Evolutionary conservation across 2,113 vertebrate species (phyloP).

Genomic region (Isurus oxyrinchus): DNA sequence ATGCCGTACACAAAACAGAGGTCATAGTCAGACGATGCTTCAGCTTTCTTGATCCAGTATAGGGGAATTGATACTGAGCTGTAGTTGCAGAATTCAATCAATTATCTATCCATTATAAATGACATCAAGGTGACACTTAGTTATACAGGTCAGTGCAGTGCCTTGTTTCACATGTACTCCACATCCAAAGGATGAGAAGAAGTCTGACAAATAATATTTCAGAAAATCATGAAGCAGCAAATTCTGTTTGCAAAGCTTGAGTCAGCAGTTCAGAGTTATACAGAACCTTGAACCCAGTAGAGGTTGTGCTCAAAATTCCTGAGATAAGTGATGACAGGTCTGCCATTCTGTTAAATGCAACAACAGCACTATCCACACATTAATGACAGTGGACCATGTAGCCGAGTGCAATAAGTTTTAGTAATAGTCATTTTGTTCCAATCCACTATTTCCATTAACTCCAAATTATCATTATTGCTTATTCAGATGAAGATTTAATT

Average conservation of each 20-base stretch:
- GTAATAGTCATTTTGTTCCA: neutral
- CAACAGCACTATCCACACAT: neutral
- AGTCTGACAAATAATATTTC: neutral
- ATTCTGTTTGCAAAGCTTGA: neutral
- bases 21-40: neutral
- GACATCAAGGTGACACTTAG: neutral
- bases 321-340: neutral
- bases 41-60: neutral
- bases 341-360: neutral
- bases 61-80: neutral
- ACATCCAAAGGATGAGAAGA: neutral
- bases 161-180: neutral
- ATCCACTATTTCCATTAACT: neutral
- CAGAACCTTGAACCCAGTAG: neutral
- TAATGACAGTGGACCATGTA: neutral
- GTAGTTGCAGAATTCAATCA: neutral
- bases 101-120: neutral
- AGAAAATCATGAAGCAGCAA: neutral
- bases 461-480: neutral
- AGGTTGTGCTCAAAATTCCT: neutral
- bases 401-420: neutral
- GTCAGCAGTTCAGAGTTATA: neutral
- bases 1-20: neutral
- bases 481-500: neutral
- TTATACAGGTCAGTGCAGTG: neutral